Percentiles rank a stretch among this genome's conserved stretches.
phyloP scores from a whole-genome alignment of 2,797 vertebrate species.

The Falco novaeseelandiae region DNA sequence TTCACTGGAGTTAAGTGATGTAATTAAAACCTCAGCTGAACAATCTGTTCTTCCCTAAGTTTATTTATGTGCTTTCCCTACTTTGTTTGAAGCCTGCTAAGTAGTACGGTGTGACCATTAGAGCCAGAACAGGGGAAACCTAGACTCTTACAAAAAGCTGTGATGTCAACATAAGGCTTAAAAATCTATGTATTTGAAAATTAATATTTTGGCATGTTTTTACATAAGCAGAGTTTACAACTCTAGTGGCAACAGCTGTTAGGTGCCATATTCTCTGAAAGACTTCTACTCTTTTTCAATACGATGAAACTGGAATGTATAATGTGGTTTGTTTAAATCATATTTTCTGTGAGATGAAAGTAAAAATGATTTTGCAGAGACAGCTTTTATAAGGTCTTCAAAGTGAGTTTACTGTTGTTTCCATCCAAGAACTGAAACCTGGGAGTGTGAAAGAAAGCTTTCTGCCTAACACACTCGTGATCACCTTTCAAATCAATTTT shows the following conservation, averaged over 20 bases:
- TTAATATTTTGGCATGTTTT: background rate
- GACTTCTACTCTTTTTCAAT: background rate
- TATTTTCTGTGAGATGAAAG: conserved; percentile 37
- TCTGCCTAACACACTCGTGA: background rate
- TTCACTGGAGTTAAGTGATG: background rate
- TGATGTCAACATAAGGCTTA: background rate
- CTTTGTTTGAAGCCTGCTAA: conserved; percentile 9
- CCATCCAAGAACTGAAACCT: background rate
- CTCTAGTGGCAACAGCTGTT: background rate
- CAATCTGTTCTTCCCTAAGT: background rate
- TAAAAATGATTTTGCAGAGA: background rate
- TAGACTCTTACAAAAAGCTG: background rate
- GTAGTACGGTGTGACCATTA: background rate
- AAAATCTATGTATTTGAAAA: background rate
- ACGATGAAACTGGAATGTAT: background rate
- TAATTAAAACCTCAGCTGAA: background rate
- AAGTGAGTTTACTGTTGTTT: conserved; percentile 20
- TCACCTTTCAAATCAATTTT: conserved; percentile 7
- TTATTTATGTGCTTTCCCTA: background rate
- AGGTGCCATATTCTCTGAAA: conserved; percentile 2
- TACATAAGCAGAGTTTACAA: background rate
- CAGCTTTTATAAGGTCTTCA: conserved; percentile 4
- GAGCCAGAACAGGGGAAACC: background rate
- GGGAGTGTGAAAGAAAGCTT: background rate
- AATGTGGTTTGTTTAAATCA: conserved; percentile 40